A percentile compares a stretch with the other conserved stretches of the same genome.
These are phyloP conservation scores for Carassius carassius DNA, from an alignment of 2,113 vertebrate genomes.

Conservation along the genomic window DNA sequence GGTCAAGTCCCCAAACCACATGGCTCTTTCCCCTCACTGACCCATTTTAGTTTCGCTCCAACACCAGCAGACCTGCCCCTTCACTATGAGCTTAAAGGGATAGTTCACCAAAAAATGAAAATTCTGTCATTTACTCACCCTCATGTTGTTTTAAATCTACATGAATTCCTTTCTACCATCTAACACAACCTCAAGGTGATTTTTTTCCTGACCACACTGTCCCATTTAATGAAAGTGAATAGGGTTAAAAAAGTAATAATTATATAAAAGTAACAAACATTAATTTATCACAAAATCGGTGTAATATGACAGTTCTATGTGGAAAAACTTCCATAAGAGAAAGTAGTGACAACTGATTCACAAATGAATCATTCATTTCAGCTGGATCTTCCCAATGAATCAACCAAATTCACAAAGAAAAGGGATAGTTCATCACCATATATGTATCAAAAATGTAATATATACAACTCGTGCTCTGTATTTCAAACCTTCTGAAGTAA, in stretches of 20 bases:
- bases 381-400: too few relatives aligned
- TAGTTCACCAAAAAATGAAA: background rate
- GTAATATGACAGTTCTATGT: background rate
- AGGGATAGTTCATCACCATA: background rate
- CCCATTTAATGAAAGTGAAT: background rate
- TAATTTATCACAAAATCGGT: background rate
- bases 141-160: background rate
- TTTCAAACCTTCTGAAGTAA: background rate
- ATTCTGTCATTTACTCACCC: background rate
- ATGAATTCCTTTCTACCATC: background rate
- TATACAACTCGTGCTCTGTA: background rate
- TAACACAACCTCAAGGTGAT: background rate
- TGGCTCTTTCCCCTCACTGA: slow-evolving; percentile 57
- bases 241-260: too few relatives aligned
- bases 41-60: slow-evolving; percentile 36
- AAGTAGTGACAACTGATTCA: background rate
- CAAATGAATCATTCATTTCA: too few relatives aligned
- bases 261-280: too few relatives aligned
- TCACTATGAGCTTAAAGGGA: background rate
- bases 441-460: background rate
- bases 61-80: background rate
- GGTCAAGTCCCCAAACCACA: slow-evolving; percentile 71
- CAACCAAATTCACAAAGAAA: background rate
- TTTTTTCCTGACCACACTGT: background rate
- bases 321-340: background rate